Percentiles rank a stretch among this genome's conserved stretches.
These are phyloP conservation scores for Ceyx melanurus DNA, from an alignment of 2,113 vertebrate genomes.

Conservation along the genomic window DNA sequence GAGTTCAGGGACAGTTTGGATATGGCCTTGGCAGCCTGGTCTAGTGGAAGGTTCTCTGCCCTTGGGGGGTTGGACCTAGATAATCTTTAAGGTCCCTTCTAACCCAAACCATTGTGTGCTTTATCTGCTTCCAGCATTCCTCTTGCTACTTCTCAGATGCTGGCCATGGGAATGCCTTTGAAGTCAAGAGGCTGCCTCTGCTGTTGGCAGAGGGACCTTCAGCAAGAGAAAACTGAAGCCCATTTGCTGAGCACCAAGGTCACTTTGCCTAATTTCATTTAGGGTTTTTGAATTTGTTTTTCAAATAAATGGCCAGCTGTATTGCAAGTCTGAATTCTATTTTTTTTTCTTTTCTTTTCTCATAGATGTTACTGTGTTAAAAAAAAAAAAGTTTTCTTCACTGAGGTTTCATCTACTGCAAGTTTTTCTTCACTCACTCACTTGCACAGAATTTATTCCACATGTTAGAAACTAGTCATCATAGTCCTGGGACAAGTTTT, in stretches of 20 bases:
- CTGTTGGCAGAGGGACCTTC: not conserved
- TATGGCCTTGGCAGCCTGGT: not conserved
- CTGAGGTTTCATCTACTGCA: not conserved
- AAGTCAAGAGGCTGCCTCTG: not conserved
- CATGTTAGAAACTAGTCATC: not conserved
- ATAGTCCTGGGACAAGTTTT: not conserved
- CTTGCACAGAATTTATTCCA: not conserved
- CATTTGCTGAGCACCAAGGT: not conserved
- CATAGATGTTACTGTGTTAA: not conserved
- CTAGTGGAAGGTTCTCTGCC: not conserved
- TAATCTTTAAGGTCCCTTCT: not conserved
- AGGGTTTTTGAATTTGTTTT: not conserved
- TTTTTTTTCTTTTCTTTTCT: too few species aligned
- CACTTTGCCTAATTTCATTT: not conserved
- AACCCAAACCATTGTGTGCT: not conserved
- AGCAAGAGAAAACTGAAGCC: not conserved
- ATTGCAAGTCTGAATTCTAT: not conserved
- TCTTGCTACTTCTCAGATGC: not conserved
- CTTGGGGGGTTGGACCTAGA: not conserved
- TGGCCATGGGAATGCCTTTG: not conserved
- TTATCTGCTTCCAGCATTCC: not conserved
- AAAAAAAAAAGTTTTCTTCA: not conserved
- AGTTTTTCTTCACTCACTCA: not conserved
- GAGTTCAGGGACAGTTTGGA: not conserved
- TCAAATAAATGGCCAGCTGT: not conserved